phyloP scores from a whole-genome alignment of 2,888 invertebrate genomes.

The Tenthredo notha region DNA sequence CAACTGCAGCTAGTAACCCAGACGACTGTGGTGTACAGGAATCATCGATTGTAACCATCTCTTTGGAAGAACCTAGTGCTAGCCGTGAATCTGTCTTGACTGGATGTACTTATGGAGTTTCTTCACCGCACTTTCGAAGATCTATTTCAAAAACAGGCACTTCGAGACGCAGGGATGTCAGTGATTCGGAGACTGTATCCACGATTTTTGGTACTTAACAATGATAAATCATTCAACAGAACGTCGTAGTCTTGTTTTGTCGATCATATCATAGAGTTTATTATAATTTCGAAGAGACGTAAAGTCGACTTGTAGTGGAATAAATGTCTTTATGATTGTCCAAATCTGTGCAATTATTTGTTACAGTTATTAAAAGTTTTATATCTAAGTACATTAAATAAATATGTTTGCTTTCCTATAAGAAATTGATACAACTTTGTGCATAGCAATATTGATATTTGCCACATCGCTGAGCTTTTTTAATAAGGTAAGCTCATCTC shows the following conservation, averaged over 20 bases:
- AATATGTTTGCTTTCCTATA: too few relatives aligned
- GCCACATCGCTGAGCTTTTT: too few relatives aligned
- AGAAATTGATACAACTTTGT: too few relatives aligned
- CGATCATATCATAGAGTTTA: background rate
- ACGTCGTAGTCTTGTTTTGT: background rate
- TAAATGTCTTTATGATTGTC: background rate
- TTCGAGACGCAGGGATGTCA: background rate
- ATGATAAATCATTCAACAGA: background rate
- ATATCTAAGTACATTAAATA: background rate
- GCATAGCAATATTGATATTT: too few relatives aligned
- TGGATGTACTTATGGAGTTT: slow-evolving; percentile 36
- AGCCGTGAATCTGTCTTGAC: slow-evolving; percentile 22
- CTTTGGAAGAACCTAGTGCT: background rate
- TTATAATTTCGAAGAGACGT: background rate
- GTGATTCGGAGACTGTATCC: slow-evolving; percentile 7
- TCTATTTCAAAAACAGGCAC: background rate
- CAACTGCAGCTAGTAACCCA: slow-evolving; percentile 5
- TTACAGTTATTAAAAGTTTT: background rate
- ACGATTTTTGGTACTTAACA: background rate
- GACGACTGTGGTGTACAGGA: slow-evolving; percentile 2
- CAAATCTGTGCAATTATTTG: background rate
- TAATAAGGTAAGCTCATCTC: too few relatives aligned
- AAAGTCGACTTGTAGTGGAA: background rate
- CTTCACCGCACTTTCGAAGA: slow-evolving; percentile 13
- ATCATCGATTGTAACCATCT: background rate